Percentiles rank a stretch among this genome's conserved stretches.
Evolutionary conservation across 2,888 invertebrate genomes (phyloP).

Genomic region (Brachyopa scutellaris): DNA sequence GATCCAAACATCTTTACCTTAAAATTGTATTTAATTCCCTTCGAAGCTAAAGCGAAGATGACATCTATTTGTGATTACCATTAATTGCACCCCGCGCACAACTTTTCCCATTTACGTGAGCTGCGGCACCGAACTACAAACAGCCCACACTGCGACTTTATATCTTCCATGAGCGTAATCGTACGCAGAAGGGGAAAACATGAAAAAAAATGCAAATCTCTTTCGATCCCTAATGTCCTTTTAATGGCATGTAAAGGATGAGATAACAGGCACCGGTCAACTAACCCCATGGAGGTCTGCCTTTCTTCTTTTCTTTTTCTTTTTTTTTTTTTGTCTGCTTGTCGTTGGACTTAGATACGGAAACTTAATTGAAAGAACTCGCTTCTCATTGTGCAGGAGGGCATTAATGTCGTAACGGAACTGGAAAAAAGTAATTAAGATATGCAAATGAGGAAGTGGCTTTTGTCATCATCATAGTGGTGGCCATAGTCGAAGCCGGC

Average conservation of each 20-base stretch:
- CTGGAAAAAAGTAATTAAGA: conserved; percentile 73
- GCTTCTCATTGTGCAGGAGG: conserved; percentile 59
- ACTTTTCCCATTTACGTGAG: conserved; percentile 56
- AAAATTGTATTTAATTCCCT: too few species aligned
- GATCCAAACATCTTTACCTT: too few species aligned
- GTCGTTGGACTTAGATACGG: conserved; percentile 54
- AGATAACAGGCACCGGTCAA: conserved; percentile 66
- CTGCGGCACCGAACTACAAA: background rate
- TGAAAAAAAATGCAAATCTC: conserved; percentile 60
- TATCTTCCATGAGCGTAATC: conserved; percentile 46
- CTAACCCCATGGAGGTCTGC: conserved; percentile 53
- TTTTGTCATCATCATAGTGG: conserved; percentile 63
- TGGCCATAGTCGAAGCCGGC: background rate
- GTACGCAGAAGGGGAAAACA: conserved; percentile 3
- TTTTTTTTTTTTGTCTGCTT: conserved; percentile 15
- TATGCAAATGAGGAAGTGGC: conserved; percentile 71
- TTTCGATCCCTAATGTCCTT: conserved; percentile 72
- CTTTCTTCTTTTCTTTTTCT: conserved; percentile 2
- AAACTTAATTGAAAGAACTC: conserved; percentile 69
- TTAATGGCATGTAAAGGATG: conserved; percentile 73
- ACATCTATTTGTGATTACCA: conserved; percentile 46
- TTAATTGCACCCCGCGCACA: conserved; percentile 41
- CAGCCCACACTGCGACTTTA: conserved; percentile 29
- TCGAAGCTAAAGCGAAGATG: too few species aligned
- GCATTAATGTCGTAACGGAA: conserved; percentile 67